Evolutionary conservation across 2,888 invertebrate species (phyloP), one percentile per base, ranked within the genome.

Genomic region (Troides oblongomaculatus): DNA sequence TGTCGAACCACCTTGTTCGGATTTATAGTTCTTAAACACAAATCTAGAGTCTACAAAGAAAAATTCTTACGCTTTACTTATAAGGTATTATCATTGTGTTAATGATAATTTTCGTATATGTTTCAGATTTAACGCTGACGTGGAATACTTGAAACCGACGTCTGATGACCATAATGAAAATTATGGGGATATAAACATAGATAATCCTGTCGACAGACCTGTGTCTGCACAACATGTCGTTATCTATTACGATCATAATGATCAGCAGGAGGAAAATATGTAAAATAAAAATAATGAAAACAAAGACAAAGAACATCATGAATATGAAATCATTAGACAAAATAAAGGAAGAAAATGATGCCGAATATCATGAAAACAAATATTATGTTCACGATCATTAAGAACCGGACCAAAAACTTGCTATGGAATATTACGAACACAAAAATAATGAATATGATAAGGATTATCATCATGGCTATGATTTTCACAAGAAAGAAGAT

Each of bases 111-210:
- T 46, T 12, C 12, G 12, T 14, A 46, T 3, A 17, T 14, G 46
- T 46, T 76, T n/a, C 72, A 79, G 79, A 73, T 78, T 79, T 64
- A 73, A 76, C 4, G 77, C 78, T 23, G 58, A 77, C 36, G 79
- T 79, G 60, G 71, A 75, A 7, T 78, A 75, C 66, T 71, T 72
- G 12, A 72, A 78, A 36, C 73, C 71, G 57, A 71, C 46, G 57
- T 43, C 65, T 60, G 39, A 74, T 25, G 69, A 72, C 56, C 71
- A 74, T 66, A 62, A 70, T 7, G 62, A 68, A n/a, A 68, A 74
- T 64, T 71, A 69, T 63, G 39, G 69, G 8, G 21, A 66, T 36
- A n/a, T 65, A 59, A 43, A 70, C 62, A 57, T 71, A 66, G 63
- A 71, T 18, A 71, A 71, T 63, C 64, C 58, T 59, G 66, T 72